Conservation (phyloP, 2,888 invertebrate species). For the Idaea biselata region DNA sequence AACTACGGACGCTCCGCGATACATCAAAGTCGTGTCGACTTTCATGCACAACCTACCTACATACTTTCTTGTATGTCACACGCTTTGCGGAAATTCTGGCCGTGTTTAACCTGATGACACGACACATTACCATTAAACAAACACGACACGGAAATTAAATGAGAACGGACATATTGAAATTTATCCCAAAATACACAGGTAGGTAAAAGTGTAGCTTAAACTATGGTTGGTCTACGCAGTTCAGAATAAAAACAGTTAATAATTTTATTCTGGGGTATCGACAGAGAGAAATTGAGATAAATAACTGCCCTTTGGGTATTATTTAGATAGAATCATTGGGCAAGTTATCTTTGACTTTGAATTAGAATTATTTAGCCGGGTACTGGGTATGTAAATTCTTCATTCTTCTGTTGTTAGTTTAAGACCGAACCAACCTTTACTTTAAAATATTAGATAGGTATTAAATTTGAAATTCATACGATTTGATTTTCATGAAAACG, state of each 20-base stretch:
- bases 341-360: conserved; percentile 32
- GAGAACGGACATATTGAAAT: conserved; percentile 28
- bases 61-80: conserved; percentile 43
- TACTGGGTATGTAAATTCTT: conserved; percentile 6
- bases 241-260: conserved; percentile 18
- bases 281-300: conserved; percentile 12
- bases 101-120: conserved; percentile 32
- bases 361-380: conserved; percentile 3
- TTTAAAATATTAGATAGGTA: conserved; percentile 6
- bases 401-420: neutral
- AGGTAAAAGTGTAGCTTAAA: neutral
- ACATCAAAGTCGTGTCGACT: conserved; percentile 65
- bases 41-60: conserved; percentile 44
- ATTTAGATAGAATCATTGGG: conserved; percentile 22
- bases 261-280: conserved; percentile 10
- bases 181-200: too few relatives aligned
- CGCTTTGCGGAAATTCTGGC: conserved; percentile 38
- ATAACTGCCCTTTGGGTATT: conserved; percentile 13
- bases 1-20: conserved; percentile 55
- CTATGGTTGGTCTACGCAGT: conserved; percentile 6
- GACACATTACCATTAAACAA: conserved; percentile 42
- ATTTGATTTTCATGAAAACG: conserved; percentile 4
- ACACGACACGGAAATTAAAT: conserved; percentile 52
- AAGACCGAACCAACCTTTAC: neutral
- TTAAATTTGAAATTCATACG: conserved; percentile 21